Percentiles rank a stretch among this genome's conserved stretches.
These are phyloP conservation scores for Drosophila siamana DNA, from an alignment of 2,888 invertebrate genomes.

Conservation along the genomic window DNA sequence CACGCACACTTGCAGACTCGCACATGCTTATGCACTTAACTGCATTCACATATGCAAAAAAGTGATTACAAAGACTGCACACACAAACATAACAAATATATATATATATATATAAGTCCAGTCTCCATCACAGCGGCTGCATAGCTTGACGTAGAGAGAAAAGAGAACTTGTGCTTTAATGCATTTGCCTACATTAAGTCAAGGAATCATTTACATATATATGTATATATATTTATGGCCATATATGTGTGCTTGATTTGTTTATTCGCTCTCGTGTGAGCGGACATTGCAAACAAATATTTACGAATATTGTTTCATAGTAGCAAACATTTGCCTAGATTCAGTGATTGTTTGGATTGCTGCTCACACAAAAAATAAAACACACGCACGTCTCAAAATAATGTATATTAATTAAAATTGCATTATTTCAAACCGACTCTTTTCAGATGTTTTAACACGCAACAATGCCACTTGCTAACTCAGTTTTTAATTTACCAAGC, in stretches of 20 bases:
- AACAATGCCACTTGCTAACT: no score
- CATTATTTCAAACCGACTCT: no score
- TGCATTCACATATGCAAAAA: conserved; percentile 74
- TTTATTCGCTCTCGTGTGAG: conserved; percentile 33
- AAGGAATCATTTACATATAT: conserved; percentile 64
- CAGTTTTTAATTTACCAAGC: no score
- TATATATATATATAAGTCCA: not conserved
- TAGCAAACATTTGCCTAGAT: not conserved
- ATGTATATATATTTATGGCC: conserved; percentile 27
- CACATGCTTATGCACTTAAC: conserved; percentile 65
- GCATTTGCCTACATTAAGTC: conserved; percentile 54
- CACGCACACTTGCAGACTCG: conserved; percentile 16
- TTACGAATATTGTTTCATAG: conserved; percentile 36
- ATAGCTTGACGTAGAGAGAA: not conserved
- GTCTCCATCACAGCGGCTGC: no score
- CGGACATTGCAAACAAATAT: conserved; percentile 53
- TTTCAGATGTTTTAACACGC: no score
- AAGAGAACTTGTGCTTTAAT: conserved; percentile 55
- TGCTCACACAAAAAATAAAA: not conserved
- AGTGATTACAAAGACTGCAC: conserved; percentile 70
- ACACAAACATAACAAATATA: conserved; percentile 13
- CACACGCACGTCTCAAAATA: not conserved
- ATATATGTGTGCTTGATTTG: conserved; percentile 38
- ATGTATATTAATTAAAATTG: conserved; percentile 4
- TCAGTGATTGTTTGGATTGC: not conserved